A percentile compares a stretch with the other conserved stretches of the same genome.
Evolutionary conservation across 2,797 vertebrate genomes (phyloP).

Genomic region (Balearica regulorum): DNA sequence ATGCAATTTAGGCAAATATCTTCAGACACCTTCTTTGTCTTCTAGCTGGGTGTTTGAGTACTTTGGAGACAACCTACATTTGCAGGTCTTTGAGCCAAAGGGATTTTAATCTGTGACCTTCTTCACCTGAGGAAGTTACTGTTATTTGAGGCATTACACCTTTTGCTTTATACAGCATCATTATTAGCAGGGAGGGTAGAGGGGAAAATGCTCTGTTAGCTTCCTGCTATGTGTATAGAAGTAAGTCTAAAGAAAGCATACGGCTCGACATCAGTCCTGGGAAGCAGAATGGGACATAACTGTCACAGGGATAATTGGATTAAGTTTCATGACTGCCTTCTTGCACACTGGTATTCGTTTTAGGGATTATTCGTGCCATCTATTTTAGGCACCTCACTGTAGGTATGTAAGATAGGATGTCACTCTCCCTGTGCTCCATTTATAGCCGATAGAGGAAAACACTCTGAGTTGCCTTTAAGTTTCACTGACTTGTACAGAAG

Average conservation of each 20-base stretch:
- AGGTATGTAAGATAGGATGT: background rate
- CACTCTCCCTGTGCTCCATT: background rate
- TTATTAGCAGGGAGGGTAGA: background rate
- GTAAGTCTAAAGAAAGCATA: background rate
- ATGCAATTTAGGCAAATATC: background rate
- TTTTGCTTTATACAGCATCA: background rate
- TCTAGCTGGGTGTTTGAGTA: background rate
- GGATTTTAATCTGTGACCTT: background rate
- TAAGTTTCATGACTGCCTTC: background rate
- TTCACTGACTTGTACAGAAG: background rate
- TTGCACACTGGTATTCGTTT: background rate
- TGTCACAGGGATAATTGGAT: background rate
- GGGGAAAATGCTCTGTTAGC: background rate
- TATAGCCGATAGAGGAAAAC: background rate
- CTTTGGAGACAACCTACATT: background rate
- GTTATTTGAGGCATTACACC: background rate
- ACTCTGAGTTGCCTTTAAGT: background rate
- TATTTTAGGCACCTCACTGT: background rate
- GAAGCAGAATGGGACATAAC: background rate
- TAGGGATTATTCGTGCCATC: background rate
- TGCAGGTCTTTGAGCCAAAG: background rate
- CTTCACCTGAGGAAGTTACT: background rate
- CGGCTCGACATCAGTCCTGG: background rate
- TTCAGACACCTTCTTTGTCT: background rate
- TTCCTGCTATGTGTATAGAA: background rate